Evolutionary conservation across 2,888 invertebrate species (phyloP), one percentile per base, ranked within the genome.

Genomic region (Nymphalis c-album): DNA sequence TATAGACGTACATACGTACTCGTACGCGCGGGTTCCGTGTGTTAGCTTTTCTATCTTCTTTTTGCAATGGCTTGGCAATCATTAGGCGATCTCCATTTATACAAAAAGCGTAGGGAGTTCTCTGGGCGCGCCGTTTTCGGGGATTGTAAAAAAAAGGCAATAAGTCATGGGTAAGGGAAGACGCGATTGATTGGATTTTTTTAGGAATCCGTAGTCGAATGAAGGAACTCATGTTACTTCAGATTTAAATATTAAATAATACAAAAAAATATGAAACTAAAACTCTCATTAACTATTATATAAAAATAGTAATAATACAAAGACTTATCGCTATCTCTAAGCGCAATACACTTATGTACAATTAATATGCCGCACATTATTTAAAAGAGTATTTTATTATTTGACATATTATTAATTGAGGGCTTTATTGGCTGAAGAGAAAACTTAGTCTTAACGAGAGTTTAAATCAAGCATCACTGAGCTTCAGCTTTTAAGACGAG

Each of bases 61-160:
- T 57, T 57, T 57, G 57, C 57, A 18, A 57, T 57, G 35, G 57
- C 57, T 57, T 40, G 57, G 57, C 57, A 57, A 57, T 57, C 57
- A 57, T 57, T 57, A 57, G 57, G 57, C 57, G 35, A 57, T 57
- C 57, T 57, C 57, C 57, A 57, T 57, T 57, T 57, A 57, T 57
- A 57, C 35, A 57, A 57, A 57, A 57, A 57, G 40, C 57, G 57
- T 17, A 57, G 57, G 57, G 57, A 40, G 40, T 40, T 40, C 35
- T 40, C 40, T 40, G 57, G 57, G 57, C 10, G 57, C 57, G 26
- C 57, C n/a, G 35, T 57, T 40, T 57, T 57, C 57, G 57, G 57
- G 57, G 35, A n/a, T 57, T 57, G 40, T 40, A 57, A 57, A 57
- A 50, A n/a, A 57, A 57, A 57, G 57, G 57, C 57, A 57, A 57